phyloP scores from a whole-genome alignment of 2,888 invertebrate genomes.

The Coelogynopora nodosa region DNA sequence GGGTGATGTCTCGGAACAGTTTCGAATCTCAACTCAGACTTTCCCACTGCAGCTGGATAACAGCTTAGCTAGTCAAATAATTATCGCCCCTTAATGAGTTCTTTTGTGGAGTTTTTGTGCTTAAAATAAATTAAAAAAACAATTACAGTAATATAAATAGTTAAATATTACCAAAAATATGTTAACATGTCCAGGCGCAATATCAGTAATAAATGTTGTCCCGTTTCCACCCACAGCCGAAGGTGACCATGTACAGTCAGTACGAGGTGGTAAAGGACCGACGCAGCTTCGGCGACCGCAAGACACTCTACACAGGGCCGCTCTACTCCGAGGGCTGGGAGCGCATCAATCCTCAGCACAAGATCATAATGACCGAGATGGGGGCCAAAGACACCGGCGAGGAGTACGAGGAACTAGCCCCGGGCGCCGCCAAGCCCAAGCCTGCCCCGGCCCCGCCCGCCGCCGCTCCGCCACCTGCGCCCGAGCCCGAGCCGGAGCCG shows the following conservation, averaged over 20 bases:
- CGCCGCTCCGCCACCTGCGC: neutral
- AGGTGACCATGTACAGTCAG: slow-evolving; percentile 61
- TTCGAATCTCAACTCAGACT: too few species aligned
- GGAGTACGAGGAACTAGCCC: neutral
- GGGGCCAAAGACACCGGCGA: slow-evolving; percentile 11
- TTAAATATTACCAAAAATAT: too few species aligned
- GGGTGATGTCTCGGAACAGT: too few species aligned
- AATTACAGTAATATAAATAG: too few species aligned
- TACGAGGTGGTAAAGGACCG: slow-evolving; percentile 61
- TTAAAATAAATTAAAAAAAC: too few species aligned
- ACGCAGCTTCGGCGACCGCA: slow-evolving; percentile 56
- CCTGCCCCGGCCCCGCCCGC: neutral
- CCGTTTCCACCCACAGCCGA: slow-evolving; percentile 52
- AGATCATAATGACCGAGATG: slow-evolving; percentile 4
- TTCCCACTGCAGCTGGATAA: too few species aligned
- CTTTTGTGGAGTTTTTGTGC: too few species aligned
- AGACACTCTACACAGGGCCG: slow-evolving; percentile 52
- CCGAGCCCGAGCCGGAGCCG: neutral
- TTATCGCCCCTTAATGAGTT: too few species aligned
- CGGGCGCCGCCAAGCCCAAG: neutral
- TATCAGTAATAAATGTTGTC: too few species aligned
- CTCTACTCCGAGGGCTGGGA: slow-evolving; percentile 44
- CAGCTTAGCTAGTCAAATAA: too few species aligned
- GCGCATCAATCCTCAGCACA: slow-evolving; percentile 32
- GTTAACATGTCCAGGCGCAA: too few species aligned